These are phyloP conservation scores for Tetragnatha versicolor DNA, from an alignment of 1,140 invertebrate genomes.

Conservation along the genomic window DNA sequence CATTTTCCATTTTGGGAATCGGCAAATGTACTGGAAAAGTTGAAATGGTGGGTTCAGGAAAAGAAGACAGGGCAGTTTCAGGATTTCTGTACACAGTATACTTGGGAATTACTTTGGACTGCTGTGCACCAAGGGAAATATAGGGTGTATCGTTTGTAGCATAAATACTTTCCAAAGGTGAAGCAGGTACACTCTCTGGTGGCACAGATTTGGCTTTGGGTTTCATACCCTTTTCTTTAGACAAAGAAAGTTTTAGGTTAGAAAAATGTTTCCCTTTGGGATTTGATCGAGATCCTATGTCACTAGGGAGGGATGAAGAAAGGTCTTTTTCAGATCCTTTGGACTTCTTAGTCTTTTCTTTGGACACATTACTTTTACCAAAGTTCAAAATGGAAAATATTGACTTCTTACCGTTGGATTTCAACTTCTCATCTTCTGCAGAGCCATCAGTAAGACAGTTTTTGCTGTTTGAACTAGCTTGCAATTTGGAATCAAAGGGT, in stretches of 20 bases:
- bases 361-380: conserved; percentile 46
- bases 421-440: conserved; percentile 40
- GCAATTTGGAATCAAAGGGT: conserved; percentile 24
- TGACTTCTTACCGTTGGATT: conserved; percentile 53
- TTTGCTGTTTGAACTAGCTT: conserved; percentile 17
- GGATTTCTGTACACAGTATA: conserved; percentile 54
- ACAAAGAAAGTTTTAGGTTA: conserved; percentile 67
- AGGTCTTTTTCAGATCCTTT: conserved; percentile 47
- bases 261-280: conserved; percentile 65
- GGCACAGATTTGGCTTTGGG: conserved; percentile 21
- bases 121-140: conserved; percentile 17
- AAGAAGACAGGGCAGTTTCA: conserved; percentile 34
- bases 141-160: conserved; percentile 1
- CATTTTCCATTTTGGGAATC: conserved; percentile 53
- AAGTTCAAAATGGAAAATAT: conserved; percentile 56
- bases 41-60: conserved; percentile 27
- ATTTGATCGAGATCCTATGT: conserved; percentile 57
- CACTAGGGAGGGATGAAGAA: conserved; percentile 55
- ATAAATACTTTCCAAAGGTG: conserved; percentile 19
- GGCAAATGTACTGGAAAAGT: conserved; percentile 51
- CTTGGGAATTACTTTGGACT: conserved; percentile 47
- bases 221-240: conserved; percentile 69
- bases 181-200: conserved; percentile 5
- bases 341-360: conserved; percentile 55
- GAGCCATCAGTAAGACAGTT: background rate